Base-by-base conservation (phyloP, 2,888 invertebrate genomes). In the Machimus atricapillus region DNA sequence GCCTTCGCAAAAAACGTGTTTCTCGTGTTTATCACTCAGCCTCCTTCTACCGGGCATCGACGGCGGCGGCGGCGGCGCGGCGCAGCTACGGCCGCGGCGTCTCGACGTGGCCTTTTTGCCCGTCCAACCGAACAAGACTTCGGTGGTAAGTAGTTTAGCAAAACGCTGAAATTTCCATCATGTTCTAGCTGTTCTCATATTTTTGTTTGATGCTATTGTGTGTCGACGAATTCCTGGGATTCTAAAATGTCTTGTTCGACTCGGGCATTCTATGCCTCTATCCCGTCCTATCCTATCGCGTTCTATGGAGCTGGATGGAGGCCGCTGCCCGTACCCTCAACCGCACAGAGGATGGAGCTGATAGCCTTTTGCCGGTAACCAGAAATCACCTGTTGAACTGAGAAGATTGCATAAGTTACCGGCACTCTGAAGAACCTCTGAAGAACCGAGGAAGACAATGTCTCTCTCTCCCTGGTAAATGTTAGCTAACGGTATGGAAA, bases 381-480 rank as follows among this genome's bases (percentile, higher is more conserved):
- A 82, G 78, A 82, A 82, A 58, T 82, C 82, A 82, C 82, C 82
- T 82, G 82, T 82, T 82, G 82, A 82, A 82, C 82, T 58, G 66
- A 66, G 66, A 82, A 82, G 56, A 82, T 82, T 82, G 82, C 82
- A 82, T 82, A 82, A 82, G 82, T 82, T 78, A 43, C 40, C 78
- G 23, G 78, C 78, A 43, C 34, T 34, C 34, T 34, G 7, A 34
- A 34, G 34, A 34, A 34, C 1, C 78, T 27, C 73, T 40, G 40
- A 46, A 58, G 58, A 58, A 27, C 14, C 66, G 23, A 14, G 27
- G 66, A 66, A 78, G 78, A 78, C 78, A 78, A 23, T 78, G 78
- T 78, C 37, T 19, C 37, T 27, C 37, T 31, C 37, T 76, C 46
- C 23, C 23, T 19, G 23, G 82, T 27, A 58, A 58, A 82, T 82